A percentile compares a stretch with the other conserved stretches of the same genome.
Conservation (phyloP, 2,113 vertebrate genomes). For the Tragelaphus strepsiceros region DNA sequence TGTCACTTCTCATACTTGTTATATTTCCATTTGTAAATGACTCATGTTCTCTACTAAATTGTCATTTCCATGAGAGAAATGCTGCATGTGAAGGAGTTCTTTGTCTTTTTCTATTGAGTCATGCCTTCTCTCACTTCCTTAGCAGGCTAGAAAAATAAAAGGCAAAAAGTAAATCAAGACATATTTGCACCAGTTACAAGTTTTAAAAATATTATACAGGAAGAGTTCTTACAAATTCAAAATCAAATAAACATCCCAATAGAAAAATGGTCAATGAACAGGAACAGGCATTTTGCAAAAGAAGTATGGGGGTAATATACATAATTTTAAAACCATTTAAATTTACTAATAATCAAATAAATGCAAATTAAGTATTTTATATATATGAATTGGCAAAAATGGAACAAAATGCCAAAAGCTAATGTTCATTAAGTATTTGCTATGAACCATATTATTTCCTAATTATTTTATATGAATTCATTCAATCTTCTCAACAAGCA, state of each 20-base stretch:
- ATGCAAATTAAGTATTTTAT: background rate
- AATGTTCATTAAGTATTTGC: background rate
- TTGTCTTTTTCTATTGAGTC: conserved; percentile 19
- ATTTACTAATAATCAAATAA: background rate
- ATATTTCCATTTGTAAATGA: conserved; percentile 16
- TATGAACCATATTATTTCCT: background rate
- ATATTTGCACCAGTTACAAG: background rate
- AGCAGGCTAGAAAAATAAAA: background rate
- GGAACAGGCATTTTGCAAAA: background rate
- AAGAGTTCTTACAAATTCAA: background rate
- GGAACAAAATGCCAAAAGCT: background rate
- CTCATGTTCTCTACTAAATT: conserved; percentile 15
- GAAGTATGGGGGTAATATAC: background rate
- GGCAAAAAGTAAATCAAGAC: background rate
- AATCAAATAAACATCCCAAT: background rate
- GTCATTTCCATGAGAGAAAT: background rate
- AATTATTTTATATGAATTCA: background rate
- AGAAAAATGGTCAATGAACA: background rate
- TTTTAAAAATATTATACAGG: background rate
- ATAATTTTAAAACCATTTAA: background rate
- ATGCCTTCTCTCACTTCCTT: background rate
- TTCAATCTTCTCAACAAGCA: background rate
- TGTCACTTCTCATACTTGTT: background rate
- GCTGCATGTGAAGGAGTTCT: background rate
- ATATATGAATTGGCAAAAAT: background rate